Base-by-base conservation (phyloP, 2,113 vertebrate genomes). In the Rhizomys pruinosus region DNA sequence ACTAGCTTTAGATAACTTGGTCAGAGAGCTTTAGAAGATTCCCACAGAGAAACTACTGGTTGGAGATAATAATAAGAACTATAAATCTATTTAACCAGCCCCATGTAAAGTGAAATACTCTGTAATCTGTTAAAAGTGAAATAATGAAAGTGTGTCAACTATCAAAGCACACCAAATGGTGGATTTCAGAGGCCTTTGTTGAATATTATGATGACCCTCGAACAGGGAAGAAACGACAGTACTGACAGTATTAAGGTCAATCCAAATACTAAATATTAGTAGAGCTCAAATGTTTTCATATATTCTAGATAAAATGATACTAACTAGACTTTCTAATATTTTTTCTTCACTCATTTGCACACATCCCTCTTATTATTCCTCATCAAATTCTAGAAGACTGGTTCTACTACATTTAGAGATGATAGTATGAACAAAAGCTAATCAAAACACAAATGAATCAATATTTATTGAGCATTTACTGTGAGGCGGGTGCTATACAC, bases 11-110 rank as follows among this genome's bases (percentile, higher is more conserved):
- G 69, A 61, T 86, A 94, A 93, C 27, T 52, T 90, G 29, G 84
- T 80, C 77, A 88, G 59, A 90, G 37, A 82, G 52, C 68, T 96
- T 94, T 78, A 84, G 80, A 86, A 79, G 68, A 90, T 84, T 93
- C 69, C 47, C 77, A 20, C 15, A 85, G 94, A 92, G 94, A 92
- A 95, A 90, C 71, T 66, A 79, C 44, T 68, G 10, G 52, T 25
- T 39, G 44, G 87, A 94, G 69, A 82, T 89, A 88, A 86, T 79
- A 84, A 16, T 84, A 84, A 91, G 47, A 92, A n/a, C n/a, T n/a
- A n/a, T n/a, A n/a, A n/a, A 84, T 74, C 34, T 61, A 84, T 11
- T 77, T 89, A 76, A 66, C 29, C 44, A 95, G 71, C 42, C 52
- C n/a, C 32, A 84, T 23, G 7, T 82, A 86, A 89, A 87, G 12